A percentile compares a stretch with the other conserved stretches of the same genome.
Conservation (phyloP, 2,113 vertebrate genomes). For the Platichthys flesus region DNA sequence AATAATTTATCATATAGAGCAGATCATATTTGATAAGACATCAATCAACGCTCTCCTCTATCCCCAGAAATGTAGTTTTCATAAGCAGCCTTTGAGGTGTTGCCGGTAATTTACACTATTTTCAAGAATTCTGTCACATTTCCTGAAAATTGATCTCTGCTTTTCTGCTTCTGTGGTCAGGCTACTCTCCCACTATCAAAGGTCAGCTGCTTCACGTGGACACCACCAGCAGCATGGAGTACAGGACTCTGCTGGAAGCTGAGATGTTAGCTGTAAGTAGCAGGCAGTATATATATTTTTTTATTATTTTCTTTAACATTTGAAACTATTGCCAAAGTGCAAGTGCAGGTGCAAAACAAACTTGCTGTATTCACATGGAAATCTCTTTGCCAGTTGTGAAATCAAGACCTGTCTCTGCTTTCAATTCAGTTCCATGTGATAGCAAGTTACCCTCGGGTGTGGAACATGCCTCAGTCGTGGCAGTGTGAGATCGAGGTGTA, state of each 20-base stretch:
- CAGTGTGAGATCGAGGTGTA: constrained; percentile 98
- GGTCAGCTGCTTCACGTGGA: constrained; percentile 97
- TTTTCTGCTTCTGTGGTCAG: constrained; percentile 72
- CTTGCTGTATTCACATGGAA: no score
- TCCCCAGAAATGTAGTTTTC: constrained; percentile 15
- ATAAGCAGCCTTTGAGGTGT: not conserved
- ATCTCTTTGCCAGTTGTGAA: not conserved
- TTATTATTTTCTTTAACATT: not conserved
- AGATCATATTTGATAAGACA: constrained; percentile 20
- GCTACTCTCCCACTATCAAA: constrained; percentile 96
- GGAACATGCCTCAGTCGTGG: constrained; percentile 99
- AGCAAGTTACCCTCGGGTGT: constrained; percentile 92
- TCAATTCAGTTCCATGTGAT: constrained; percentile 92
- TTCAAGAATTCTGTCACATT: not conserved
- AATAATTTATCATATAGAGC: constrained; percentile 15
- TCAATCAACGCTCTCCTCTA: constrained; percentile 22
- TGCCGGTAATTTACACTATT: not conserved
- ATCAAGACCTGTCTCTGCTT: not conserved
- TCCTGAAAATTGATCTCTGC: constrained; percentile 35
- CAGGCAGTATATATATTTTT: not conserved
- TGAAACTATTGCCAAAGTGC: not conserved
- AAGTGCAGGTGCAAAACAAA: not conserved
- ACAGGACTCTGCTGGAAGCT: constrained; percentile 94
- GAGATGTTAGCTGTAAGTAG: constrained; percentile 98
- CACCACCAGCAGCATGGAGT: constrained; percentile 98